Base-by-base conservation (phyloP, 2,113 vertebrate genomes). In the Condylura cristata region DNA sequence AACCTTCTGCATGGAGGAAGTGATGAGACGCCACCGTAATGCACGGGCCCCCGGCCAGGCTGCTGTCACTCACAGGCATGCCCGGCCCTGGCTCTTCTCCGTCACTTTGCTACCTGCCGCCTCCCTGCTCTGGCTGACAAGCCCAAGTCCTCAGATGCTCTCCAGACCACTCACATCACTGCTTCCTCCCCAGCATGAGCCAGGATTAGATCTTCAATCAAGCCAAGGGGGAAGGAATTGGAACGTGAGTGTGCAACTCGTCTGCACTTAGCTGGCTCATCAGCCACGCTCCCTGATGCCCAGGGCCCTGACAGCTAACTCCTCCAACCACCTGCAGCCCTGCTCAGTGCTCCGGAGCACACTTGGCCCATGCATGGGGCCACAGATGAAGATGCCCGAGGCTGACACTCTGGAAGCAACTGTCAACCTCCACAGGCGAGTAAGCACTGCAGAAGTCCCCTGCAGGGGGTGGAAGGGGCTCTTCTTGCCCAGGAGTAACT, bases 1-100 rank as follows among this genome's bases (percentile, higher is more conserved):
- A 44, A 20, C 8, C 13, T 28, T 12, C 41, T 56, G 44, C 13
- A 46, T 22, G 14, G 1, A 34, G 0, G 12, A 48, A 28, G 1
- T 1, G 0, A 8, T 30, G 22, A 9, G 70, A 46, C 28, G 79
- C n/a, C n/a, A 39, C 60, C 17, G 22, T 10, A 41, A 56, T 1
- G 17, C 37, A 37, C 2, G 46, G 48, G 81, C 51, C n/a, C 11
- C 20, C 0, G 3, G 6, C 0, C 3, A 10, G 41, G 26, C 30
- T 12, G 13, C 0, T 0, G 5, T 1, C 44, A 39, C 5, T 30
- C 37, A 18, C 2, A 26, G n/a, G n/a, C 13, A 61, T 16, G 10
- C 32, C 32, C 41, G 37, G 14, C 13, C 44, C 9, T 1, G 5
- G 18, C 17, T 75, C 37, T 30, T 22, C 24, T 46, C 22, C 9